A percentile compares a stretch with the other conserved stretches of the same genome.
Evolutionary conservation across 2,888 invertebrate species (phyloP).

Genomic region (Drosophila aldrichi): DNA sequence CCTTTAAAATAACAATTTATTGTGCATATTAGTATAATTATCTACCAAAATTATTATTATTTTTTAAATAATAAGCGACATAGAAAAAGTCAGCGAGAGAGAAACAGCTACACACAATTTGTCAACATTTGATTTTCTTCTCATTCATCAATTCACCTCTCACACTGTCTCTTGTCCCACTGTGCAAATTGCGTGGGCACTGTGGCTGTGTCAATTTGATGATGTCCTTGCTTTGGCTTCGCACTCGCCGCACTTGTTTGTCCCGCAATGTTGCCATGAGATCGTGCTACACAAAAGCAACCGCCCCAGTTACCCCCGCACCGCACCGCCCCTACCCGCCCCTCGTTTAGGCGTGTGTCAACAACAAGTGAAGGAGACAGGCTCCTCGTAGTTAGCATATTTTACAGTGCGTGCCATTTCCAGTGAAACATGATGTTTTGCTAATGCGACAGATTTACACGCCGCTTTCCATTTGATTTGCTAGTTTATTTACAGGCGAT

Average conservation of each 20-base stretch:
- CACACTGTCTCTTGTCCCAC: slow-evolving; percentile 13
- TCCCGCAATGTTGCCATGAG: slow-evolving; percentile 44
- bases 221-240: slow-evolving; percentile 73
- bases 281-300: slow-evolving; percentile 14
- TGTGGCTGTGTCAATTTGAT: slow-evolving; percentile 65
- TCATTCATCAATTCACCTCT: neutral
- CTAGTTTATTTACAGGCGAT: slow-evolving; percentile 35
- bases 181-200: slow-evolving; percentile 41
- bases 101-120: too few relatives aligned
- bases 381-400: slow-evolving; percentile 47
- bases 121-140: neutral
- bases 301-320: neutral
- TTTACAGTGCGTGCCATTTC: slow-evolving; percentile 82
- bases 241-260: slow-evolving; percentile 29
- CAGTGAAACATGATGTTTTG: slow-evolving; percentile 82
- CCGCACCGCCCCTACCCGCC: neutral
- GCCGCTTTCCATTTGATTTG: slow-evolving; percentile 63
- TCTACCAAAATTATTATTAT: too few relatives aligned
- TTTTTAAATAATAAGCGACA: too few relatives aligned
- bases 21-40: too few relatives aligned
- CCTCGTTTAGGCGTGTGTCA: slow-evolving; percentile 4
- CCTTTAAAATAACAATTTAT: too few relatives aligned
- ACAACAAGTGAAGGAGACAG: slow-evolving; percentile 26
- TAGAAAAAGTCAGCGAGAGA: too few relatives aligned
- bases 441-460: slow-evolving; percentile 83